Evolutionary conservation across 2,113 vertebrate genomes (phyloP).

Genomic region (Hemibates koningsi): DNA sequence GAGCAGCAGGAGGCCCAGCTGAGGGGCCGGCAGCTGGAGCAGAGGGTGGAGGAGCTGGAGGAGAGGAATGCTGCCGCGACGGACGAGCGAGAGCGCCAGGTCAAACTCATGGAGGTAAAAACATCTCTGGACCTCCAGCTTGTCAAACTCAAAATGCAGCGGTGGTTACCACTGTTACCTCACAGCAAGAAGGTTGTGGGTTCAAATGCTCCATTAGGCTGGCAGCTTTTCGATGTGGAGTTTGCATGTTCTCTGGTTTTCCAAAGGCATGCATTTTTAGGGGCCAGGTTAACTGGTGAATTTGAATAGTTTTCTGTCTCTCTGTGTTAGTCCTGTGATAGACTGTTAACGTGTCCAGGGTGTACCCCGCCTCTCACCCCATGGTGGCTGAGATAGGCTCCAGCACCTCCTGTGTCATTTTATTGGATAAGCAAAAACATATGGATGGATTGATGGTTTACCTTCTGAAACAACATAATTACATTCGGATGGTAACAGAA

Average conservation of each 20-base stretch:
- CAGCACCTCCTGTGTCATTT: neutral
- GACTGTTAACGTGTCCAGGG: neutral
- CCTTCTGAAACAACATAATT: neutral
- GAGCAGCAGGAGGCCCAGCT: conserved; percentile 81
- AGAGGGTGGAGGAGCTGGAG: conserved; percentile 81
- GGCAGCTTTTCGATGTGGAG: neutral
- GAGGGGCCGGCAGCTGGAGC: conserved; percentile 80
- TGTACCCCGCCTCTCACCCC: neutral
- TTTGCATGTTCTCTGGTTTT: neutral
- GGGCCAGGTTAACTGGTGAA: neutral
- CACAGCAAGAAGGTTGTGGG: neutral
- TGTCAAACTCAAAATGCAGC: neutral
- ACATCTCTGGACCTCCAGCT: neutral
- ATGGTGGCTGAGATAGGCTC: neutral
- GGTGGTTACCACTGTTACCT: neutral
- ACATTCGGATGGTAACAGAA: neutral
- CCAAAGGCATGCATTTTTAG: neutral
- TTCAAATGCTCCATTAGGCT: neutral
- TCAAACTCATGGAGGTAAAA: conserved; percentile 87
- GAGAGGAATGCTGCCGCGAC: conserved; percentile 71
- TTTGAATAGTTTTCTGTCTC: neutral
- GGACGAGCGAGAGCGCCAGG: conserved; percentile 78
- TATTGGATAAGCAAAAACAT: neutral
- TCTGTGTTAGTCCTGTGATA: neutral
- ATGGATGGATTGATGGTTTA: neutral